Conservation (phyloP, 2,797 vertebrate genomes). For the Amblyraja radiata region DNA sequence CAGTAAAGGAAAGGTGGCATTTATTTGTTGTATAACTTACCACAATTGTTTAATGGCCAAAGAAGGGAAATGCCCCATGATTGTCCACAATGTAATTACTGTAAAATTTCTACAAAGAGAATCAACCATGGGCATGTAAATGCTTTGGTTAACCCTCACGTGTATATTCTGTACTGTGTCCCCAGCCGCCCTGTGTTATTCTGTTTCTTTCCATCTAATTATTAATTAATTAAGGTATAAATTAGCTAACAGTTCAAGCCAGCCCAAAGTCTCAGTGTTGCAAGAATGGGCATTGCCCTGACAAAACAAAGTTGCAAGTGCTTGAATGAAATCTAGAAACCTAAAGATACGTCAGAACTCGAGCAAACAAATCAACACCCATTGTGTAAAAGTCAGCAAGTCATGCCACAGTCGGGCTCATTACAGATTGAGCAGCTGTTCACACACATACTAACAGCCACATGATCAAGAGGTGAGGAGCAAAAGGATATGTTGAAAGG, state of each 20-base stretch:
- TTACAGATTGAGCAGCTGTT: slow-evolving; percentile 9
- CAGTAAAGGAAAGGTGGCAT: not conserved
- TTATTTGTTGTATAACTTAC: not conserved
- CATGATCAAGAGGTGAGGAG: not conserved
- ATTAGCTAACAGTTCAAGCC: not conserved
- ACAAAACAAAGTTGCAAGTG: not conserved
- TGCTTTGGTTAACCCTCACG: not conserved
- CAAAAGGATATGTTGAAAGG: not conserved
- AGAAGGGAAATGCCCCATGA: not conserved
- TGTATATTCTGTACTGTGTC: not conserved
- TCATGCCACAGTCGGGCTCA: not conserved
- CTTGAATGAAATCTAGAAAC: not conserved
- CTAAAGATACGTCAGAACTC: not conserved
- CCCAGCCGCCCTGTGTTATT: not conserved
- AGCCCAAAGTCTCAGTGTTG: not conserved
- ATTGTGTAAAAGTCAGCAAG: not conserved
- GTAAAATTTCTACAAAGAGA: not conserved
- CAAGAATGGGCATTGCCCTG: not conserved
- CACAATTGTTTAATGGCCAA: not conserved
- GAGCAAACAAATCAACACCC: not conserved
- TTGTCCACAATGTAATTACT: not conserved
- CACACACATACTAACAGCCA: not conserved
- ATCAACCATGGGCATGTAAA: not conserved
- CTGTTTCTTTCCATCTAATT: not conserved
- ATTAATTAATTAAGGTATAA: not conserved